Base-by-base conservation (phyloP, 2,797 vertebrate genomes). In the Tiaroga cobitis region DNA sequence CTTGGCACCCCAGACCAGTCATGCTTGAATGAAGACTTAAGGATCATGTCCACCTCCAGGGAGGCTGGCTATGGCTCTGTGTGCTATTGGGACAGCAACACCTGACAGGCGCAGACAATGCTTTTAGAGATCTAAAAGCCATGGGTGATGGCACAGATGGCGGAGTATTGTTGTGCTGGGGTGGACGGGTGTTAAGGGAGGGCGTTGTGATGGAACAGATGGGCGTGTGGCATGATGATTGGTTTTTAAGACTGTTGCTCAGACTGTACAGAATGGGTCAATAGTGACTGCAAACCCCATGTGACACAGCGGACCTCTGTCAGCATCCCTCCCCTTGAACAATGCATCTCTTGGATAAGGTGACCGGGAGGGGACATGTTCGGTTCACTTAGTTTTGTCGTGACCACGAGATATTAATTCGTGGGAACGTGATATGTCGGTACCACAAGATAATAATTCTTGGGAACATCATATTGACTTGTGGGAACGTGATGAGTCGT, bases 81-180 rank as follows among this genome's bases (percentile, higher is more conserved):
- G 43, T 46, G 79, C 51, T 51, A 69, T 78, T 61, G 79, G 61
- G 21, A 61, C 68, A 76, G 68, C 43, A 46, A 68, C 82, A 86
- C 84, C 83, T 90, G 81, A 80, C 59, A 68, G 74, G 67, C 75
- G 5, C 86, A 85, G 88, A 24, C 0, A 37, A 65, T 76, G 41
- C 72, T 86, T 80, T 85, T 80, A 74, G 65, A 80, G 83, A 81
- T 24, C 83, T 85, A 79, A 61, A 87, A 78, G 51, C 32, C 51
- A 59, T 43, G 72, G 87, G 70, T 49, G 72, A 68, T 63, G 77
- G 74, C 81, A 80, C 85, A 88, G 89, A 87, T 89, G 88, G 85
- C 29, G 49, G 70, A 54, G 34, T 82, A 81, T 86, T 72, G 46
- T 61, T 19, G 16, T 18, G 75, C 78, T 82, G 76, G n/a, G 21